phyloP scores from a whole-genome alignment of 2,113 vertebrate genomes.

The Oenanthe oenanthe region DNA sequence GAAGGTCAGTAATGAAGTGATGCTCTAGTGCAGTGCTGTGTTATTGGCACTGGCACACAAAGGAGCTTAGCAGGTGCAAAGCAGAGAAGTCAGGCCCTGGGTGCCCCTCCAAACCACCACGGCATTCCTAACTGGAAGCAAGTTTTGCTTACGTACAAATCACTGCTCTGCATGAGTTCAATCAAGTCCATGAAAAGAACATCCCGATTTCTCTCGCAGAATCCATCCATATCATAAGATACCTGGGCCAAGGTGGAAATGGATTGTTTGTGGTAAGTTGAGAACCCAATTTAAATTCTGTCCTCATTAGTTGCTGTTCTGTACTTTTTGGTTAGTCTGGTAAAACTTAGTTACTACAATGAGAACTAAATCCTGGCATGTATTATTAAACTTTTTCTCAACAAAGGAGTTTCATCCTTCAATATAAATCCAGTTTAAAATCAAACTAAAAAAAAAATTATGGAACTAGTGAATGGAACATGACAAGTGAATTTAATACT shows the following conservation, averaged over 20 bases:
- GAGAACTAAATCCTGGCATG: not conserved
- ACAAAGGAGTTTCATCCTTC: not conserved
- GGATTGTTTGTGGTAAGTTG: conserved; percentile 38
- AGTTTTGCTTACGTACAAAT: conserved; percentile 84
- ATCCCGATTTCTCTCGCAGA: conserved; percentile 97
- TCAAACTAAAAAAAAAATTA: not conserved
- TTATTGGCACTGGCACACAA: not conserved
- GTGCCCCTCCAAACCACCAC: not conserved
- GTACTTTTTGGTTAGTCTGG: not conserved
- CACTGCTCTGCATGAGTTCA: conserved; percentile 98
- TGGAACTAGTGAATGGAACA: not conserved
- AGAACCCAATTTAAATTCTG: conserved; percentile 26
- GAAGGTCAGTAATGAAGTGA: not conserved
- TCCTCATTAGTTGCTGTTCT: not conserved
- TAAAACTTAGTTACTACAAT: not conserved
- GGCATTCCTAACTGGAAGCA: not conserved
- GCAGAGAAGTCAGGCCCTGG: not conserved
- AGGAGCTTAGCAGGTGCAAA: not conserved
- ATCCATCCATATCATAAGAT: conserved; percentile 96
- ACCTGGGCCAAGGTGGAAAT: conserved; percentile 81
- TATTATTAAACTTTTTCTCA: not conserved
- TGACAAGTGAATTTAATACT: not conserved
- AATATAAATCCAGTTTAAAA: not conserved
- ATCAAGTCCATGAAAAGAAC: conserved; percentile 97
- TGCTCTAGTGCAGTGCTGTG: not conserved